Evolutionary conservation across 1,140 invertebrate genomes (phyloP).

Genomic region (Bombus superbus): DNA sequence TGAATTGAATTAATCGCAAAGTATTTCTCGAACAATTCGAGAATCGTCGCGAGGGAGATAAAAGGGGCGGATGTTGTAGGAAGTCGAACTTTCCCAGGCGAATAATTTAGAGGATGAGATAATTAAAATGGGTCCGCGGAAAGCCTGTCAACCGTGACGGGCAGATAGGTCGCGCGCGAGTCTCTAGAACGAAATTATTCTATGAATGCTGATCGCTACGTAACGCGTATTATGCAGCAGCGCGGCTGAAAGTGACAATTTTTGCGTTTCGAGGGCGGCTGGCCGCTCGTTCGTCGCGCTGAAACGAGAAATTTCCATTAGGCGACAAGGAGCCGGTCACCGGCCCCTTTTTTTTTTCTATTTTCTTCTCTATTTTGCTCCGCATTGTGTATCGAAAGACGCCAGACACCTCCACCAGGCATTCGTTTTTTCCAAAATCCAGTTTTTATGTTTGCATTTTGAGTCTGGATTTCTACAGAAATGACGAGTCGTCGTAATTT

Average conservation of each 20-base stretch:
- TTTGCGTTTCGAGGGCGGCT: slow-evolving; percentile 66
- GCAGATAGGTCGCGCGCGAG: slow-evolving; percentile 68
- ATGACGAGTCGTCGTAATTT: not conserved
- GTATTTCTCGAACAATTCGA: slow-evolving; percentile 12
- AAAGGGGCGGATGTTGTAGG: slow-evolving; percentile 21
- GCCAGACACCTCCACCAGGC: not conserved
- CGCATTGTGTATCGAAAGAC: slow-evolving; percentile 21
- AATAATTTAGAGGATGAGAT: slow-evolving; percentile 76
- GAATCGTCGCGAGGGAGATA: not conserved
- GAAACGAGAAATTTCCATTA: slow-evolving; percentile 78
- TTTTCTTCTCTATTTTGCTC: slow-evolving; percentile 14
- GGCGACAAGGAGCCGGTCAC: slow-evolving; percentile 62
- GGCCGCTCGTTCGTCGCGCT: slow-evolving; percentile 58
- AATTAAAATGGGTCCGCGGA: slow-evolving; percentile 77
- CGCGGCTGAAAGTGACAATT: slow-evolving; percentile 74
- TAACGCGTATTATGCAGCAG: slow-evolving; percentile 74
- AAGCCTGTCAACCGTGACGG: slow-evolving; percentile 73
- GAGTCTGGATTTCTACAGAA: not conserved
- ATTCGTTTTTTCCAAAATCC: slow-evolving; percentile 31
- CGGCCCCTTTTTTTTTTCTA: slow-evolving; percentile 15
- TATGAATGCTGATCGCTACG: slow-evolving; percentile 77
- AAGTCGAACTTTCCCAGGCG: slow-evolving; percentile 60
- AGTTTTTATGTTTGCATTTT: not conserved
- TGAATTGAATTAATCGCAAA: slow-evolving; percentile 1
- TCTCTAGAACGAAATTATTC: slow-evolving; percentile 77